These are phyloP conservation scores for Lasiommata megera DNA, from an alignment of 2,888 invertebrate species.

Conservation along the genomic window DNA sequence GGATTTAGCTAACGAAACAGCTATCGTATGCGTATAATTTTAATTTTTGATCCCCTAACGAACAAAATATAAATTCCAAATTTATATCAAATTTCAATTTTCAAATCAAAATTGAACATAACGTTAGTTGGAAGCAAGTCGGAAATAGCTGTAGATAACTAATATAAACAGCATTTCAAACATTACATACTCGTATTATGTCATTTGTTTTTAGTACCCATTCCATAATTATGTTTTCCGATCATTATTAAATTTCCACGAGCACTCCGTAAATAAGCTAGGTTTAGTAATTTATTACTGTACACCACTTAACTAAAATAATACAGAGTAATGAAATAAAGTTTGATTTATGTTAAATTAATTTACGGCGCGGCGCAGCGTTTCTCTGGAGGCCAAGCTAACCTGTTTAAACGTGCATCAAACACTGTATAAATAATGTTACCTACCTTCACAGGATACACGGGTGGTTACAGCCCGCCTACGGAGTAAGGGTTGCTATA, in stretches of 20 bases:
- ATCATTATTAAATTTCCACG: neutral
- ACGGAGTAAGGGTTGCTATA: constrained; percentile 14
- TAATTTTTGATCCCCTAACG: too few relatives aligned
- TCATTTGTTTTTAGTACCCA: too few relatives aligned
- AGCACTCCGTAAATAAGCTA: neutral
- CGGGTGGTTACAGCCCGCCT: constrained; percentile 37
- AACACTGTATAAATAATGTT: constrained; percentile 36
- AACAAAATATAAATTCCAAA: too few relatives aligned
- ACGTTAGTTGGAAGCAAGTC: too few relatives aligned
- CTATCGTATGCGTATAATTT: too few relatives aligned
- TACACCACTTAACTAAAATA: constrained; percentile 4
- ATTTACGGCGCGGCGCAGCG: constrained; percentile 22
- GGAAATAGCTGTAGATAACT: too few relatives aligned
- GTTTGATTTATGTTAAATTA: constrained; percentile 26
- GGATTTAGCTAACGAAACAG: too few relatives aligned
- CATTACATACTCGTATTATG: too few relatives aligned
- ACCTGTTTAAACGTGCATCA: constrained; percentile 41
- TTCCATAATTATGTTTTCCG: neutral
- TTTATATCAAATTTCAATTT: too few relatives aligned
- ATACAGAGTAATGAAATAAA: constrained; percentile 15
- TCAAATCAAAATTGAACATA: too few relatives aligned
- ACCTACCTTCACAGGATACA: too few relatives aligned
- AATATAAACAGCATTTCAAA: too few relatives aligned
- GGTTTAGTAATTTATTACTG: neutral
- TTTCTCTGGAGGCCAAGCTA: constrained; percentile 26